phyloP scores from a whole-genome alignment of 1,140 invertebrate genomes.

The Tribolium madens region DNA sequence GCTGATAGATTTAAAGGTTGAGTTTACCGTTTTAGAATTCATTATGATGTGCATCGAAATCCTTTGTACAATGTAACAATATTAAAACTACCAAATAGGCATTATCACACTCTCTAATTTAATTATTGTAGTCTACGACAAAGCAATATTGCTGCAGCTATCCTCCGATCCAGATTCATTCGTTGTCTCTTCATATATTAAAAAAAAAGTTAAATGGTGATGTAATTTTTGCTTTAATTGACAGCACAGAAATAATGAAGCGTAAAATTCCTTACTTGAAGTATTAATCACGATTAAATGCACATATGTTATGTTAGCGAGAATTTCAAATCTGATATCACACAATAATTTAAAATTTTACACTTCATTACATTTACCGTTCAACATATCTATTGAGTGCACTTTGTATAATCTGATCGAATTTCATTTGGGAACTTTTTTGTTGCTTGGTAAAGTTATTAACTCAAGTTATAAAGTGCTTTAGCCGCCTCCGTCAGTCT shows the following conservation, averaged over 20 bases:
- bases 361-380: slow-evolving; percentile 4
- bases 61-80: background rate
- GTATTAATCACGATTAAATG: background rate
- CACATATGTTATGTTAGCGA: background rate
- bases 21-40: background rate
- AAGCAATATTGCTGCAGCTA: background rate
- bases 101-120: background rate
- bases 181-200: background rate
- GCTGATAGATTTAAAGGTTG: background rate
- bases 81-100: background rate
- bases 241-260: background rate
- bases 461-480: slow-evolving; percentile 1
- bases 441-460: background rate
- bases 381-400: slow-evolving; percentile 4
- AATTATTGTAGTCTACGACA: background rate
- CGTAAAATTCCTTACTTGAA: slow-evolving; percentile 1
- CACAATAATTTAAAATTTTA: background rate
- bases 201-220: background rate
- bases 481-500: background rate
- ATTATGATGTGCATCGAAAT: background rate
- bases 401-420: background rate
- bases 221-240: background rate
- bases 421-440: background rate
- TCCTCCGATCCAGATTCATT: background rate
- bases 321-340: too few relatives aligned